Evolutionary conservation across 1,140 invertebrate genomes (phyloP), one percentile per base, ranked within the genome.

Genomic region (Drosophila funebris): DNA sequence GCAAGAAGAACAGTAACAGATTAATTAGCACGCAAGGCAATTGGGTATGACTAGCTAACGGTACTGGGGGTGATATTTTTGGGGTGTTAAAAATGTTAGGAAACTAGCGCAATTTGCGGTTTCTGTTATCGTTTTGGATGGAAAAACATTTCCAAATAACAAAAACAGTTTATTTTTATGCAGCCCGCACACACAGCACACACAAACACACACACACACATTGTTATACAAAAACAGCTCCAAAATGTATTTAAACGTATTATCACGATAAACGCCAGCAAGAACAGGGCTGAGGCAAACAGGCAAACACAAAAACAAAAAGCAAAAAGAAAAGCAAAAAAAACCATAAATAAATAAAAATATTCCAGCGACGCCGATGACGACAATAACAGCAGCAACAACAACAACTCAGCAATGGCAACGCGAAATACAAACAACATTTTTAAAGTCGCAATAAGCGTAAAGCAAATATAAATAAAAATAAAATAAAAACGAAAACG

Each of bases 371-470:
- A 53, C 53, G 41, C 27, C 18, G 41, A 18, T 48, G 56, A 78
- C 81, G 78, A 81, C 78, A 73, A 79, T 71, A 78, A 71, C 11
- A 33, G 41, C 20, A 66, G 24, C 14, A 29, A n/a, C 0, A 18
- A 9, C 14, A 27, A 60, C 18, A 56, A 41, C 8, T n/a, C n/a
- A 33, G 11, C 2, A 50, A 14, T 29, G 41, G 41, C 41, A 44
- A 61, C 61, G 50, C 43, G 57, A 70, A 58, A 76, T 37, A 63
- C 58, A 81, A 81, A 80, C 67, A 72, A 67, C 27, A 76, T 67
- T 85, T 74, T 78, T 82, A 70, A 87, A 81, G 81, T 87, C 82
- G 81, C 81, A 85, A 82, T 87, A 85, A 87, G 78, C 82, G 74
- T 62, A 87, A 85, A 87, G 67, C 75, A 84, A 81, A 84, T 78